These are phyloP conservation scores for Drosophila chauvacae DNA, from an alignment of 1,140 invertebrate species.

Conservation along the genomic window DNA sequence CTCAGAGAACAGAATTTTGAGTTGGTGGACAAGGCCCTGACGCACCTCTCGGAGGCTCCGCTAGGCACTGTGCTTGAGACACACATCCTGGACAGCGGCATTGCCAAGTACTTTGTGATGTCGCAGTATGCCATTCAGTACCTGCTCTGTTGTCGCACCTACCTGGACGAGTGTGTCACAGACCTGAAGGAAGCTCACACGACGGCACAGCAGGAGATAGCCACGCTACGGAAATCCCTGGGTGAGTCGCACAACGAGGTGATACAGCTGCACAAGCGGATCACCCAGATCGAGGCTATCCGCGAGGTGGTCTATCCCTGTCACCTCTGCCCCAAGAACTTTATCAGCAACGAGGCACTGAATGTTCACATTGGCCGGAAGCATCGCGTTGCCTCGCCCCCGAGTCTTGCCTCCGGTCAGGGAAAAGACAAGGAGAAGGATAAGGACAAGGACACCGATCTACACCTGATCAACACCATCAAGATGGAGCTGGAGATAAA, in stretches of 20 bases:
- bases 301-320: constrained; percentile 79
- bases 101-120: constrained; percentile 79
- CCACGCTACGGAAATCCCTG: constrained; percentile 53
- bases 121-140: constrained; percentile 82
- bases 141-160: constrained; percentile 77
- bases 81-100: constrained; percentile 77
- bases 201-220: constrained; percentile 64
- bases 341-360: constrained; percentile 78
- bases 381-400: constrained; percentile 54
- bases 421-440: constrained; percentile 24
- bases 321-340: constrained; percentile 81
- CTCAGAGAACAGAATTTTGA: constrained; percentile 77
- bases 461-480: constrained; percentile 79
- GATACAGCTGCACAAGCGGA: constrained; percentile 73
- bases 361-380: constrained; percentile 76
- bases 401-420: constrained; percentile 4
- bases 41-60: constrained; percentile 75
- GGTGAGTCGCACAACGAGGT: constrained; percentile 73
- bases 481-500: constrained; percentile 84
- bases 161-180: constrained; percentile 70
- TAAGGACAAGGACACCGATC: constrained; percentile 67
- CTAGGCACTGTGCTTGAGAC: constrained; percentile 69
- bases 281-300: constrained; percentile 76
- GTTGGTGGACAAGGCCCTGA: constrained; percentile 66
- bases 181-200: constrained; percentile 63